A percentile compares a stretch with the other conserved stretches of the same genome.
Evolutionary conservation across 92 coral and sea anemone species (phyloP).

Genomic region (Scolanthus callimorphus): DNA sequence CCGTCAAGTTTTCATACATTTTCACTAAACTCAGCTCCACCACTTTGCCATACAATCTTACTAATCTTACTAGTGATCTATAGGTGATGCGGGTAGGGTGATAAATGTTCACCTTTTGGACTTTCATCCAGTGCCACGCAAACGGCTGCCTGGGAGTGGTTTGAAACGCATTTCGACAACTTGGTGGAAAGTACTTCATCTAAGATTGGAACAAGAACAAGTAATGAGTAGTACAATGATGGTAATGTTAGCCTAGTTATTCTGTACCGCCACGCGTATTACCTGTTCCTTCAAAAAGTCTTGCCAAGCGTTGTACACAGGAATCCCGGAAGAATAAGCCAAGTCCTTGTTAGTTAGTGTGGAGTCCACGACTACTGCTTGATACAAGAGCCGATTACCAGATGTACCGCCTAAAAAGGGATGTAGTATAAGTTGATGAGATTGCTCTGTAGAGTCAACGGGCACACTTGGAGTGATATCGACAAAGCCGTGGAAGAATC

Average conservation of each 20-base stretch:
- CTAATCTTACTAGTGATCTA: no score
- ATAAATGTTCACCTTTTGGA: constrained; percentile 38
- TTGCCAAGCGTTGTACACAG: constrained; percentile 70
- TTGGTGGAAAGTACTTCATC: constrained; percentile 38
- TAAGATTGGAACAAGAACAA: no score
- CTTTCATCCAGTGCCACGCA: constrained; percentile 66
- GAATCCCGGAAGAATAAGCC: constrained; percentile 54
- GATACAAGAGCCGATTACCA: constrained; percentile 66
- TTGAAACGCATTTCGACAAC: constrained; percentile 47
- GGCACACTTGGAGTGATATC: no score
- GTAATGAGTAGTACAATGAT: no score
- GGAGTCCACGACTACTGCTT: constrained; percentile 62
- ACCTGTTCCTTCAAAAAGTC: constrained; percentile 61
- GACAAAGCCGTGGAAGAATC: no score
- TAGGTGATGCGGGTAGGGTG: no score
- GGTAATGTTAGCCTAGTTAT: no score
- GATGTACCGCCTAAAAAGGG: constrained; percentile 58
- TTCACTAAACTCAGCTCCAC: no score
- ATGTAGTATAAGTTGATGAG: no score
- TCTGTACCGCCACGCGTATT: background rate
- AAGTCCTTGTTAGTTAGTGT: constrained; percentile 36
- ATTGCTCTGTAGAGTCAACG: no score
- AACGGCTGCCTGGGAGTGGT: constrained; percentile 24
- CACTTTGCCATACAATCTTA: no score
- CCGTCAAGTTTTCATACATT: no score